These are phyloP conservation scores for Drosophila serrata DNA, from an alignment of 1,140 invertebrate species.

Conservation along the genomic window DNA sequence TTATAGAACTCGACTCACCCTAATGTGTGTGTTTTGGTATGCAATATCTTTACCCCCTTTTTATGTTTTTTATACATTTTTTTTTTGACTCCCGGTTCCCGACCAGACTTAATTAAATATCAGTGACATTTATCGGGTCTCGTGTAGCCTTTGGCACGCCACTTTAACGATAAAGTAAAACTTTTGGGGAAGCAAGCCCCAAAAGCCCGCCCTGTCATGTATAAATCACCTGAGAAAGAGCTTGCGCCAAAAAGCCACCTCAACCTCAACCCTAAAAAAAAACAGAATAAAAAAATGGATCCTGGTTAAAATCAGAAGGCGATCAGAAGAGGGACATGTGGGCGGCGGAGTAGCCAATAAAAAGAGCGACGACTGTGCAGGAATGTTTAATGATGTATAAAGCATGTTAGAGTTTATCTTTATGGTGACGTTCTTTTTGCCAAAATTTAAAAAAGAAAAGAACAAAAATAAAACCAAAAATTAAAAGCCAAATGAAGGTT, in stretches of 20 bases:
- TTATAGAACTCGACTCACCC: conserved; percentile 9
- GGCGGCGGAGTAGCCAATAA: conserved; percentile 61
- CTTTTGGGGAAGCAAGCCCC: conserved; percentile 27
- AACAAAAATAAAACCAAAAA: conserved; percentile 13
- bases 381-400: conserved; percentile 84
- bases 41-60: conserved; percentile 16
- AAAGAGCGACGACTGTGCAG: conserved; percentile 78
- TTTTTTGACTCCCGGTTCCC: conserved; percentile 27
- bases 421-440: conserved; percentile 73
- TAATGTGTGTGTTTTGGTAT: conserved; percentile 1
- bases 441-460: conserved; percentile 41
- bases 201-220: conserved; percentile 67
- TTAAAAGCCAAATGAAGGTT: conserved; percentile 24
- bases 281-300: conserved; percentile 22
- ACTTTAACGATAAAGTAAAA: conserved; percentile 70
- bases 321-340: conserved; percentile 6
- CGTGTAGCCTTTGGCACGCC: conserved; percentile 79
- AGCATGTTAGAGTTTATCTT: conserved; percentile 84
- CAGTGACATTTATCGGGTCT: conserved; percentile 82
- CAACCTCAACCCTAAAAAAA: conserved; percentile 44
- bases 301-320: conserved; percentile 2
- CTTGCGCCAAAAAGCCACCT: conserved; percentile 45
- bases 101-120: conserved; percentile 81
- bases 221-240: conserved; percentile 77
- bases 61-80: not conserved